A percentile compares a stretch with the other conserved stretches of the same genome.
Evolutionary conservation across 1,140 invertebrate genomes (phyloP).

Genomic region (Lordiphosa stackelbergi): DNA sequence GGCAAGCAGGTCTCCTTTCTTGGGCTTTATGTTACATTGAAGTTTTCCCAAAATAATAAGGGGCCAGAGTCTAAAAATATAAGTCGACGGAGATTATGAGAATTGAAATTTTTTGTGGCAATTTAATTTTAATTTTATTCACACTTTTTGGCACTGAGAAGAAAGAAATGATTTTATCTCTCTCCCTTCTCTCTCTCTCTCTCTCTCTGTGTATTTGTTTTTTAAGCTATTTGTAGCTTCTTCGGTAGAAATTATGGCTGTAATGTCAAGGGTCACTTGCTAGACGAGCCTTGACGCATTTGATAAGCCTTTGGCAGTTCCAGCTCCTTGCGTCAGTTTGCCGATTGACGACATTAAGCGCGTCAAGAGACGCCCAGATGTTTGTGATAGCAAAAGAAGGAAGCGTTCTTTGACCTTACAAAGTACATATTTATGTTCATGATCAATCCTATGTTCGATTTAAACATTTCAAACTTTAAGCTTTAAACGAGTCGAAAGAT

Average conservation of each 20-base stretch:
- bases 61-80: constrained; percentile 41
- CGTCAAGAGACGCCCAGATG: constrained; percentile 1
- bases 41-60: background rate
- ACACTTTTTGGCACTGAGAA: background rate
- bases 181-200: no score
- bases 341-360: constrained; percentile 26
- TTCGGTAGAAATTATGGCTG: constrained; percentile 24
- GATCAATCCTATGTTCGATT: no score
- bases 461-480: constrained; percentile 14
- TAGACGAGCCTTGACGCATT: constrained; percentile 11
- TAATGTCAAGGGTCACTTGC: constrained; percentile 41
- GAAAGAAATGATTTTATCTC: background rate
- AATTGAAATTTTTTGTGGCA: background rate
- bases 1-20: constrained; percentile 33
- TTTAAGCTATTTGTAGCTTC: constrained; percentile 6
- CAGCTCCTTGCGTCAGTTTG: constrained; percentile 1
- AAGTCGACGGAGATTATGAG: background rate
- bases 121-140: background rate
- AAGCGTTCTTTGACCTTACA: no score
- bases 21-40: background rate
- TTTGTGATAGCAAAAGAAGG: no score
- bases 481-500: constrained; percentile 5
- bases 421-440: no score
- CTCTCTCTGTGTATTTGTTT: constrained; percentile 8
- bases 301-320: constrained; percentile 27